Conservation (phyloP, 2,113 vertebrate species). For the Sula dactylatra region DNA sequence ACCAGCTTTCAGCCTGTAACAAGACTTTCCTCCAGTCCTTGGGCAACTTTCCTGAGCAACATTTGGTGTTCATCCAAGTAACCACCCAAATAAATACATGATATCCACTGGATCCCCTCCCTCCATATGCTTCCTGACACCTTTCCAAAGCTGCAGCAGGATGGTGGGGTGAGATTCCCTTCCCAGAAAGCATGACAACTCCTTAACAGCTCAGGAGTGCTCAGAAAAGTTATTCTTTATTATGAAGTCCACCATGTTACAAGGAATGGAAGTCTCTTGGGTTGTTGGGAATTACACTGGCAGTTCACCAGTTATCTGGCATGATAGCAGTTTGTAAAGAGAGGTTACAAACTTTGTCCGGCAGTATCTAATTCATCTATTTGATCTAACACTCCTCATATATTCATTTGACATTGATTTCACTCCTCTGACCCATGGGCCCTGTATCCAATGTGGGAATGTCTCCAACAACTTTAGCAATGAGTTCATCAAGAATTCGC, state of each 20-base stretch:
- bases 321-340: background rate
- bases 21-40: background rate
- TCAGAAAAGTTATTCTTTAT: background rate
- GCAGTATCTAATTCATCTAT: background rate
- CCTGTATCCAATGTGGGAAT: background rate
- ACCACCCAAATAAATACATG: background rate
- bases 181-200: background rate
- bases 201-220: background rate
- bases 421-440: background rate
- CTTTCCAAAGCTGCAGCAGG: background rate
- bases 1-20: background rate
- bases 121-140: background rate
- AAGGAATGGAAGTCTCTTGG: background rate
- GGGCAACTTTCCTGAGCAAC: background rate
- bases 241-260: background rate
- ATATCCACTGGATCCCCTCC: background rate
- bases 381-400: background rate
- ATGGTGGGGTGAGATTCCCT: background rate
- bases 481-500: background rate
- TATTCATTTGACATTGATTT: background rate
- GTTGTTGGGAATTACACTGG: background rate
- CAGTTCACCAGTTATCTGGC: background rate
- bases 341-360: background rate
- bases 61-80: background rate
- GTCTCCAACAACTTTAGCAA: background rate